Evolutionary conservation across 2,888 invertebrate genomes (phyloP).

Genomic region (Opisthograptis luteolata): DNA sequence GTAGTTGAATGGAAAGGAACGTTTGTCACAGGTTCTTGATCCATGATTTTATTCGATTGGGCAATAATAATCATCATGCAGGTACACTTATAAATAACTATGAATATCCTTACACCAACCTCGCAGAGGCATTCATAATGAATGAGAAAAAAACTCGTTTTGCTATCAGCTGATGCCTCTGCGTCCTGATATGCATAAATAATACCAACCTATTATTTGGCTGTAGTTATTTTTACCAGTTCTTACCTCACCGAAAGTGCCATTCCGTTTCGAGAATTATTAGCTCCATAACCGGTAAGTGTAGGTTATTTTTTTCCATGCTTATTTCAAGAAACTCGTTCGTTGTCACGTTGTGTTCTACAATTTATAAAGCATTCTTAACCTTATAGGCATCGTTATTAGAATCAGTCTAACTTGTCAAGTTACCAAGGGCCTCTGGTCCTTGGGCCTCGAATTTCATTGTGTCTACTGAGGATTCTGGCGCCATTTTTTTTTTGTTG

Average conservation of each 20-base stretch:
- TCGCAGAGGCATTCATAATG: conserved; percentile 47
- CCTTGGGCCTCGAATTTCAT: conserved; percentile 45
- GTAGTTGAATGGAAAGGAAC: too few species aligned
- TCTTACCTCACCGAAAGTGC: conserved; percentile 68
- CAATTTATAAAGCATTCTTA: conserved; percentile 22
- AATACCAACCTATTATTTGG: too few species aligned
- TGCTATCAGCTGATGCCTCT: conserved; percentile 72
- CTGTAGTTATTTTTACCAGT: conserved; percentile 50
- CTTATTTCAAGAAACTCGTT: conserved; percentile 45
- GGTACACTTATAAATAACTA: conserved; percentile 11
- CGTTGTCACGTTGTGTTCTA: conserved; percentile 24
- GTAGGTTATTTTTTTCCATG: conserved; percentile 52
- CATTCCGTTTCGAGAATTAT: conserved; percentile 54
- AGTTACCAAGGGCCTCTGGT: conserved; percentile 31
- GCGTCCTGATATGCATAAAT: conserved; percentile 64
- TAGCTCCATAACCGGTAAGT: conserved; percentile 55
- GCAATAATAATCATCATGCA: neutral
- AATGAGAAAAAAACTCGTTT: conserved; percentile 66
- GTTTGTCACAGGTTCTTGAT: too few species aligned
- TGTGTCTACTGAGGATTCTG: conserved; percentile 47
- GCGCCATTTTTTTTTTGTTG: conserved; percentile 47
- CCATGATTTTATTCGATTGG: too few species aligned
- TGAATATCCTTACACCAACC: conserved; percentile 38
- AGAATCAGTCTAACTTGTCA: conserved; percentile 23
- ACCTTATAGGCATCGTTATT: conserved; percentile 14